Evolutionary conservation across 2,797 vertebrate genomes (phyloP).

Genomic region (Parauchenoglanis ngamensis): DNA sequence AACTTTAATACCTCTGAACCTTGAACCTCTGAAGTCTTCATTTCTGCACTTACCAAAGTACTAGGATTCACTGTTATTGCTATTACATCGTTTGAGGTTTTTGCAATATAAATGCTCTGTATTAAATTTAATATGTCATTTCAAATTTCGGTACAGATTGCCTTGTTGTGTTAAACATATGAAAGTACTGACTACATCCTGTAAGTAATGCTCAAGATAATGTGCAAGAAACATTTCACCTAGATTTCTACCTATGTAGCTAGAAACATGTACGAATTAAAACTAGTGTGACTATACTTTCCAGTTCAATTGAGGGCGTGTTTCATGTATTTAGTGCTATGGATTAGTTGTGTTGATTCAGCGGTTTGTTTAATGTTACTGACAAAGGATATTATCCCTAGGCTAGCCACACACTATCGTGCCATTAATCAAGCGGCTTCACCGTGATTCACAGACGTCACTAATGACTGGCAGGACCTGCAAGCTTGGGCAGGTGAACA

Average conservation of each 20-base stretch:
- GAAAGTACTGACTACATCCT: neutral
- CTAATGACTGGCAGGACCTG: neutral
- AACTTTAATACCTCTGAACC: neutral
- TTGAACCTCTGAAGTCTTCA: neutral
- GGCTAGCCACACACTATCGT: neutral
- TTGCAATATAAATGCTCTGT: neutral
- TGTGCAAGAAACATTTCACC: neutral
- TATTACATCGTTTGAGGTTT: neutral
- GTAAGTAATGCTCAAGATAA: neutral
- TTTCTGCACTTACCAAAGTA: neutral
- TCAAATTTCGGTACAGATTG: neutral
- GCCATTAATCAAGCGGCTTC: too few relatives aligned
- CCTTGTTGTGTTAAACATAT: neutral
- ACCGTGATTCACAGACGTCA: neutral
- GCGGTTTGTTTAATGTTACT: neutral
- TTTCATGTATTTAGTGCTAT: neutral
- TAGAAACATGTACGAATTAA: neutral
- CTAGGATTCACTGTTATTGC: too few relatives aligned
- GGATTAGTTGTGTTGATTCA: neutral
- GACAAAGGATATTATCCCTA: neutral
- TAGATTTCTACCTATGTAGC: neutral
- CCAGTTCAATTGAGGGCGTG: neutral
- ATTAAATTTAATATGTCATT: neutral
- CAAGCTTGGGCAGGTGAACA: neutral
- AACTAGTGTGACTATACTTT: neutral